phyloP scores from a whole-genome alignment of 2,888 invertebrate species.

The Harpagoxenus sublaevis region DNA sequence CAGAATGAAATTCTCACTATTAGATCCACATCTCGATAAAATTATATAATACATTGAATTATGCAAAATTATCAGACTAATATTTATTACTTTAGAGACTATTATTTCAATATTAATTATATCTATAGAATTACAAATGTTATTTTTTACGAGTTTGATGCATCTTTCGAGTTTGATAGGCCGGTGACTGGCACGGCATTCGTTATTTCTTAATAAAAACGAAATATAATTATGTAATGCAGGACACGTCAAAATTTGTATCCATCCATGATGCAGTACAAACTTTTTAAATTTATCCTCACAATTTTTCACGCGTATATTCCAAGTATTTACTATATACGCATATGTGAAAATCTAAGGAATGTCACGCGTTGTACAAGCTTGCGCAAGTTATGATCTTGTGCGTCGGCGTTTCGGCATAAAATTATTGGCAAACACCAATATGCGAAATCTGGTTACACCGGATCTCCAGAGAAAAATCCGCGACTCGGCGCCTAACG shows the following conservation, averaged over 20 bases:
- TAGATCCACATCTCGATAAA: not conserved
- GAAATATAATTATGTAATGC: not conserved
- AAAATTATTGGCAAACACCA: not conserved
- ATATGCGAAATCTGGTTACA: constrained; percentile 1
- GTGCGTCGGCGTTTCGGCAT: not conserved
- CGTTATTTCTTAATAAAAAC: not conserved
- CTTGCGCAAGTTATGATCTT: not conserved
- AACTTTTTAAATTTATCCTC: not conserved
- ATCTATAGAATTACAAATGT: not conserved
- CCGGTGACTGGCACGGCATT: not conserved
- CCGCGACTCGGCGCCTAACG: not conserved
- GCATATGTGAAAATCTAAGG: not conserved
- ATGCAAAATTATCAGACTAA: too few relatives aligned
- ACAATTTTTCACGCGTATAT: not conserved
- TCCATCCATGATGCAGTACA: not conserved
- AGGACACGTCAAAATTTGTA: not conserved
- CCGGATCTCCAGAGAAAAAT: not conserved
- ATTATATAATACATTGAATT: not conserved
- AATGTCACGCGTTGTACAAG: not conserved
- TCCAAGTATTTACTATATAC: too few relatives aligned
- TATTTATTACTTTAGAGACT: not conserved
- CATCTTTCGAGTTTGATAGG: not conserved
- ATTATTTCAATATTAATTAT: not conserved
- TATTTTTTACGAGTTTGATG: not conserved
- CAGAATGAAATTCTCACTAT: not conserved